A percentile compares a stretch with the other conserved stretches of the same genome.
These are phyloP conservation scores for Brassicogethes aeneus DNA, from an alignment of 2,888 invertebrate species.

Conservation along the genomic window DNA sequence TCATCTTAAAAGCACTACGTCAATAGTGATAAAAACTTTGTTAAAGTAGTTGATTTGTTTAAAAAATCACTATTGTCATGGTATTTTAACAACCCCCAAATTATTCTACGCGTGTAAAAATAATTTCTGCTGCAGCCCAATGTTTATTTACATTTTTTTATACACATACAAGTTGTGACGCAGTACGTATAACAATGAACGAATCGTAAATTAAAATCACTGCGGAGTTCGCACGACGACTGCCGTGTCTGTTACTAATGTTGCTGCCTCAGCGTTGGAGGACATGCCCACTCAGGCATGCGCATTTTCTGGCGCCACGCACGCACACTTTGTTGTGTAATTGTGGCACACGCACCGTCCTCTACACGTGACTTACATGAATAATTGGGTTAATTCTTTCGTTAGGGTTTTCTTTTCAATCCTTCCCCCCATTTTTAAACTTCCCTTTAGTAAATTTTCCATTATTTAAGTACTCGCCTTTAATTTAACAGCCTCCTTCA, in stretches of 20 bases:
- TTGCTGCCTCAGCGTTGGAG: conserved; percentile 27
- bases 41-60: no score
- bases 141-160: background rate
- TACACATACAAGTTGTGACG: background rate
- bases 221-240: conserved; percentile 14
- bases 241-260: conserved; percentile 23
- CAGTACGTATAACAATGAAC: conserved; percentile 14
- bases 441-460: no score
- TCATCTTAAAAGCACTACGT: conserved; percentile 22
- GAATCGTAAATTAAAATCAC: conserved; percentile 8
- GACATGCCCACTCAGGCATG: conserved; percentile 35
- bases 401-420: no score
- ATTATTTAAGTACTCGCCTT: no score
- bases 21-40: conserved; percentile 18
- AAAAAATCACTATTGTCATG: no score
- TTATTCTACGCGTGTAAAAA: no score
- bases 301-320: conserved; percentile 36
- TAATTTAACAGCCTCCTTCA: no score
- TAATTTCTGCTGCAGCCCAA: no score
- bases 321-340: conserved; percentile 36
- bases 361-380: conserved; percentile 28
- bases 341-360: conserved; percentile 33
- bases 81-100: no score
- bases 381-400: conserved; percentile 14
- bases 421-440: no score